Evolutionary conservation across 2,113 vertebrate species (phyloP).

Genomic region (Pontoporia blainvillei): DNA sequence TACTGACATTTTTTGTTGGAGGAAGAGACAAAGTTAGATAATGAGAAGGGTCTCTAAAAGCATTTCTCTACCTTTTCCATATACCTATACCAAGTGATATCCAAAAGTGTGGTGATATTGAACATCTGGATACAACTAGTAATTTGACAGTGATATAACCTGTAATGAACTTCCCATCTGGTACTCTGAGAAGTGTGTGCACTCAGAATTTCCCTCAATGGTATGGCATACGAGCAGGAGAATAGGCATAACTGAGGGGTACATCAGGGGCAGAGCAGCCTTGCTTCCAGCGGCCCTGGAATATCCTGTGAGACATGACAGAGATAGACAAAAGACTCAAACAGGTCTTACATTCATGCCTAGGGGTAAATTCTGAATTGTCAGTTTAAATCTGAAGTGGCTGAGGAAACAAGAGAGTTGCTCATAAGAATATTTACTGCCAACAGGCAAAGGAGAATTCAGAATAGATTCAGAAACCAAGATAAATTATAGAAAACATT

Average conservation of each 20-base stretch:
- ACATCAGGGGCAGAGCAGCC: rapidly evolving
- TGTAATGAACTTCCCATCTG: neutral
- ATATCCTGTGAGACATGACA: neutral
- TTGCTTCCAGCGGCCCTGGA: neutral
- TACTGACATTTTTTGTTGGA: neutral
- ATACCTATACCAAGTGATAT: neutral
- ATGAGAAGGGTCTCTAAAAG: neutral
- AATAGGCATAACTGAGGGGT: neutral
- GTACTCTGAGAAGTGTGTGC: neutral
- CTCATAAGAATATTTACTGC: neutral
- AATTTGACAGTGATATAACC: neutral
- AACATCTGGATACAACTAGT: neutral
- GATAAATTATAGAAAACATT: neutral
- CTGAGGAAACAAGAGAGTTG: neutral
- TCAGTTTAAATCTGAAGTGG: neutral
- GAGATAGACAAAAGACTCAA: neutral
- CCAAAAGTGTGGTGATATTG: neutral
- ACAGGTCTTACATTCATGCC: neutral
- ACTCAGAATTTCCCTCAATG: neutral
- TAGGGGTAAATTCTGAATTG: neutral
- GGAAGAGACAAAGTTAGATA: neutral
- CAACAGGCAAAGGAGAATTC: neutral
- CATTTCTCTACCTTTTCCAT: neutral
- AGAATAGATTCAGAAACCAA: neutral
- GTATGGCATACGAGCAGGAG: neutral